These are phyloP conservation scores for Aselliscus stoliczkanus DNA, from an alignment of 2,797 vertebrate species.

Conservation along the genomic window DNA sequence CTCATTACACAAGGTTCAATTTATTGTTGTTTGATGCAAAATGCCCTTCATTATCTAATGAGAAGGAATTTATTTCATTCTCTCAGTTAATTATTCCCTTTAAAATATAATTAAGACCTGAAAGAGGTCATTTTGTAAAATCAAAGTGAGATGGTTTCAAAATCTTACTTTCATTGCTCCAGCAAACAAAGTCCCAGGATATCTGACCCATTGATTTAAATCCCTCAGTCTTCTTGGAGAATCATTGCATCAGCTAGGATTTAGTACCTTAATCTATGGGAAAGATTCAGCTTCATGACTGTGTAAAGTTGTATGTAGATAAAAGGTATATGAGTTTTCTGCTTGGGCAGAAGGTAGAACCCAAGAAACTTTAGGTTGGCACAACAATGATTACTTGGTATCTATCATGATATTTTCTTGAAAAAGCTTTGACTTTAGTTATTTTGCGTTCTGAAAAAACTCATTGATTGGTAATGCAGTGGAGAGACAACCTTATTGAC, in stretches of 20 bases:
- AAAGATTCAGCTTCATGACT: not conserved
- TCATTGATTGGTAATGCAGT: constrained; percentile 18
- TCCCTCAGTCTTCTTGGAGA: not conserved
- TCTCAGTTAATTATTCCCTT: not conserved
- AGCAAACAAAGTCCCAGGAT: not conserved
- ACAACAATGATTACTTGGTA: constrained; percentile 23
- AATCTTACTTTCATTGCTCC: not conserved
- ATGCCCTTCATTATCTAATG: not conserved
- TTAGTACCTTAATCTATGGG: not conserved
- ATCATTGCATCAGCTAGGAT: not conserved
- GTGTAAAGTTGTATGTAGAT: not conserved
- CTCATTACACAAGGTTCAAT: not conserved
- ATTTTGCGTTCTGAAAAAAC: not conserved
- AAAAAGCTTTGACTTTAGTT: not conserved
- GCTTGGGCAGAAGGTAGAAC: not conserved
- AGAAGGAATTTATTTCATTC: constrained; percentile 34
- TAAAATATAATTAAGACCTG: constrained; percentile 6
- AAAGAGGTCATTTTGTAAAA: constrained; percentile 29
- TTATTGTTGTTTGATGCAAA: constrained; percentile 6
- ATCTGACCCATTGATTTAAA: not conserved
- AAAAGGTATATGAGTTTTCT: not conserved
- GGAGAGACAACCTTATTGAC: not conserved
- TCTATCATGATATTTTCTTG: not conserved
- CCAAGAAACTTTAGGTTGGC: not conserved
- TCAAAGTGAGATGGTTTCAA: constrained; percentile 24